Evolutionary conservation across 2,888 invertebrate species (phyloP).

Genomic region (Chaetoderma sp.): DNA sequence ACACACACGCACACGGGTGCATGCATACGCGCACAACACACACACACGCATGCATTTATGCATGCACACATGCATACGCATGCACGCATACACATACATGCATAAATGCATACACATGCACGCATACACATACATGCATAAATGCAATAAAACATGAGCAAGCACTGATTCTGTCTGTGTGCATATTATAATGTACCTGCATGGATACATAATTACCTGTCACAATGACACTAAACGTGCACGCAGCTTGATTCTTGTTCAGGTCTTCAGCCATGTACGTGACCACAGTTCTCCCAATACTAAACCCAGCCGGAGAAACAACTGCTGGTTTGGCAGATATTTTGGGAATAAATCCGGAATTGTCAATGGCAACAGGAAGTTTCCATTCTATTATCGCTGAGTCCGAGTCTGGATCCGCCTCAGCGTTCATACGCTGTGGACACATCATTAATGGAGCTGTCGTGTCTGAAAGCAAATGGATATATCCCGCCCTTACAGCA

Average conservation of each 20-base stretch:
- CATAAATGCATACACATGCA: too few relatives aligned
- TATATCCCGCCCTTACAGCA: background rate
- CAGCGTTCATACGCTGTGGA: slow-evolving; percentile 72
- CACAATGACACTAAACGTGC: slow-evolving; percentile 75
- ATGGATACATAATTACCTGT: too few relatives aligned
- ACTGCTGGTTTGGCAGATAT: slow-evolving; percentile 76
- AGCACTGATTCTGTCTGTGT: too few relatives aligned
- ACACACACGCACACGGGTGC: too few relatives aligned
- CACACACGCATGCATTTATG: too few relatives aligned
- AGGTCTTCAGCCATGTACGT: slow-evolving; percentile 77
- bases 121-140: too few relatives aligned
- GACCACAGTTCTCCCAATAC: slow-evolving; percentile 75
- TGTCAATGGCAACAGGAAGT: slow-evolving; percentile 73
- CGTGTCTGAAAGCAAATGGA: slow-evolving; percentile 70
- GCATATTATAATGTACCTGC: too few relatives aligned
- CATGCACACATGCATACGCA: too few relatives aligned
- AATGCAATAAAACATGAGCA: too few relatives aligned
- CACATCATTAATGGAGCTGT: slow-evolving; percentile 75
- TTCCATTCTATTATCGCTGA: slow-evolving; percentile 74
- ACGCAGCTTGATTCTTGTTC: slow-evolving; percentile 75
- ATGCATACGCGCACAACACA: too few relatives aligned
- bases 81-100: too few relatives aligned
- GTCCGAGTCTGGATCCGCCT: slow-evolving; percentile 71
- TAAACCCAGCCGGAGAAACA: slow-evolving; percentile 73
- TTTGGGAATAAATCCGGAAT: slow-evolving; percentile 73